Base-by-base conservation (phyloP, 2,113 vertebrate species). In the Syngnathus floridae region DNA sequence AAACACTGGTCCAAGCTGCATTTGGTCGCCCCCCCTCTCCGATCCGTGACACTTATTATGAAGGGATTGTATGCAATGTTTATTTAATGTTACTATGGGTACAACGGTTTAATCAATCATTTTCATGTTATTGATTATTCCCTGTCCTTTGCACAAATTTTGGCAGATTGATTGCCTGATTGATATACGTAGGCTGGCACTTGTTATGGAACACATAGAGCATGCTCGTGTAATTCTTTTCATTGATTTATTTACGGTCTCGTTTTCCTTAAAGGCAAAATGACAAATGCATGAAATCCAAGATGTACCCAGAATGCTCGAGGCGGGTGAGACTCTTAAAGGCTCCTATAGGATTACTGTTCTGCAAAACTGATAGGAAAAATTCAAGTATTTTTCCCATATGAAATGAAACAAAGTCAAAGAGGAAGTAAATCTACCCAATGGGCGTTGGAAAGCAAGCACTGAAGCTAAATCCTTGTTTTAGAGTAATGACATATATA, bases 401-500 rank as follows among this genome's bases (percentile, higher is more conserved):
- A 21, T 10, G 9, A 51, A 51, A 51, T 10, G 19, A 21, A 10
- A 7, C 19, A 51, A 21, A 10, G 4, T 51, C 19, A 51, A 51
- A 6, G 19, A 22, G n/a, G n/a, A 51, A 51, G 2, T 8, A 21
- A n/a, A 51, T 21, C 19, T 22, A 51, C 19, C n/a, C 49, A 51
- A 51, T 11, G 19, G 49, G 9, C n/a, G 7, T 21, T 51, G 49
- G 49, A 51, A 48, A 48, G 45, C 4, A 48, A 51, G 51, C 51
- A 5, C 3, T 11, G 5, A 52, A 22, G 9, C 49, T 4, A 21
- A 2, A 26, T 75, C 66, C 73, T 76, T 79, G 78, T 79, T 89
- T 86, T 83, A 90, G 87, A 91, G 91, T 82, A 91, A 92, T 90
- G 90, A 73, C 73, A 67, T 31, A 31, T 31, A 31, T 31, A 31